Base-by-base conservation (phyloP, 2,888 invertebrate genomes). In the Unio pictorum region DNA sequence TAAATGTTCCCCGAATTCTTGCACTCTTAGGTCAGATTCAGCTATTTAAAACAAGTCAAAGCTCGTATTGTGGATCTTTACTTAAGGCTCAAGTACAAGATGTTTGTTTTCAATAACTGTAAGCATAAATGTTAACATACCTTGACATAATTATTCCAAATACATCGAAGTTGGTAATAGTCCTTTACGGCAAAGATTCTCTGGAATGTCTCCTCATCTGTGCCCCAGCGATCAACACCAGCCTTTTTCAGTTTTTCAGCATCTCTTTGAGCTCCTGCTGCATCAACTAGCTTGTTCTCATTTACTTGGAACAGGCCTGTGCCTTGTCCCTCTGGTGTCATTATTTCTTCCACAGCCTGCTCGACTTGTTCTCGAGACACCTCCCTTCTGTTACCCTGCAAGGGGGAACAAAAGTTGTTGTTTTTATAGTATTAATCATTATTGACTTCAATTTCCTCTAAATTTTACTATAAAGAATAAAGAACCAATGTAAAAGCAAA, bases 101-200 rank as follows among this genome's bases (percentile, higher is more conserved):
- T 1, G 45, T 15, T 45, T 45, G 45, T 45, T 45, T 15, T 45
- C 45, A 45, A 45, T 45, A 45, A 45, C 11, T 45, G 15, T 15
- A 11, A 45, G 11, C 15, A 15, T 45, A 11, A 45, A 45, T 45
- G 11, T n/a, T 15, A 8, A 28, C 67, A 26, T 70, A 88, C 88
- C 85, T 88, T 88, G 61, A 88, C 86, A 82, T 89, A 89, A 69
- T 89, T 82, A 64, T 86, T 80, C 78, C 84, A 88, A 23, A 82
- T 83, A n/a, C 75, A 81, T 45, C 87, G 72, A 65, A 88, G 81
- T 59, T 86, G 84, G 71, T 87, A 88, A 79, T 85, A 87, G 74
- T 86, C 81, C 59, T 86, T 76, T 8, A 77, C 79, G 17, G 88
- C 82, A 75, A 89, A 88, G 62, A 88, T 87, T 3, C 83, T 65